Evolutionary conservation across 2,888 invertebrate genomes (phyloP).

Genomic region (Schizaphis graminum): DNA sequence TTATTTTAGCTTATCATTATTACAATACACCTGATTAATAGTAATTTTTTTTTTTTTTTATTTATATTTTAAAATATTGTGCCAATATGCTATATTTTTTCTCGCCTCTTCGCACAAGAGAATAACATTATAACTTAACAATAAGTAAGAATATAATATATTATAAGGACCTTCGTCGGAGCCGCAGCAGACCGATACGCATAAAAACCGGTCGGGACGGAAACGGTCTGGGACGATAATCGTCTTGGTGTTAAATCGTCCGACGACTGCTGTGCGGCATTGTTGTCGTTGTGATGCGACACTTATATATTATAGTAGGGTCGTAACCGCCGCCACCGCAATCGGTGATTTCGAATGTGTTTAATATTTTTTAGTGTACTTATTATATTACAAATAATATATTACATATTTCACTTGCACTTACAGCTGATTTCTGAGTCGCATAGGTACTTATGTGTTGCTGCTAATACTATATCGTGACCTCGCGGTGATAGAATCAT

Average conservation of each 20-base stretch:
- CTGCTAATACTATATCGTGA: neutral
- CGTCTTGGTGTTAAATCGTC: slow-evolving; percentile 9
- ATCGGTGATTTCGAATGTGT: neutral
- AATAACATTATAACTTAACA: neutral
- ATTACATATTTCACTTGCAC: neutral
- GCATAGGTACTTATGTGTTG: neutral
- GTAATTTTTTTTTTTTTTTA: neutral
- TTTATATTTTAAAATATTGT: neutral
- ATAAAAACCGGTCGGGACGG: slow-evolving; percentile 53
- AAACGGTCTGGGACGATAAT: slow-evolving; percentile 41
- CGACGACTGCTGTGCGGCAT: neutral
- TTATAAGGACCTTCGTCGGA: slow-evolving; percentile 4
- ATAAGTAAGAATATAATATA: neutral
- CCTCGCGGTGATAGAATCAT: neutral
- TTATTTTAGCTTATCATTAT: neutral
- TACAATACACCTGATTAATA: neutral
- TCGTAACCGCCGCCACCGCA: neutral
- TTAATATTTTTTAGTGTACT: neutral
- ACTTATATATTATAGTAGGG: neutral
- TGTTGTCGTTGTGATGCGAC: neutral
- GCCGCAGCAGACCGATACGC: neutral
- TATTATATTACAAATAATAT: neutral
- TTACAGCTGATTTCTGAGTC: neutral
- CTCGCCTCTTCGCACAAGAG: neutral
- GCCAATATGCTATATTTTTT: neutral